phyloP scores from a whole-genome alignment of 2,113 vertebrate genomes.

The Cottus gobio region DNA sequence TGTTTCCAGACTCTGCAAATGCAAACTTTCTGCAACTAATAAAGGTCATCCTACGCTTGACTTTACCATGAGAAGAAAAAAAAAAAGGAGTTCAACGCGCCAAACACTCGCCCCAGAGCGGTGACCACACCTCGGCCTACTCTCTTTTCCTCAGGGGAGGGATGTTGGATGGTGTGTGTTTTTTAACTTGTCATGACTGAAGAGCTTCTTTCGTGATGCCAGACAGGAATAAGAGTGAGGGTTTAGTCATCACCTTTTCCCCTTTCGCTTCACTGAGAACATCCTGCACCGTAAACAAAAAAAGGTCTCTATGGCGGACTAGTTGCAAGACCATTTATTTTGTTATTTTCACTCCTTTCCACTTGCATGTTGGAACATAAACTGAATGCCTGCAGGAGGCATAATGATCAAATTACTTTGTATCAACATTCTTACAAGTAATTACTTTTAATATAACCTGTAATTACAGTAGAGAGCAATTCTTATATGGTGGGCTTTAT shows the following conservation, averaged over 20 bases:
- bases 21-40: constrained; percentile 47
- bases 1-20: constrained; percentile 49
- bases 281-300: constrained; percentile 44
- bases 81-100: constrained; percentile 4
- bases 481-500: constrained; percentile 9
- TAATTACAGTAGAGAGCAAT: constrained; percentile 32
- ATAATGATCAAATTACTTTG: background rate
- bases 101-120: constrained; percentile 20
- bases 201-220: constrained; percentile 70
- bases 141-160: constrained; percentile 50
- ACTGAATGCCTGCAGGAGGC: constrained; percentile 8
- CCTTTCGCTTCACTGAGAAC: constrained; percentile 35
- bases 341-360: constrained; percentile 18
- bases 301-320: constrained; percentile 14
- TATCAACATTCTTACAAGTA: constrained; percentile 22
- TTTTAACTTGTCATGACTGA: constrained; percentile 65
- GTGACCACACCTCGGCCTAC: constrained; percentile 52
- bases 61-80: background rate
- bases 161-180: constrained; percentile 51
- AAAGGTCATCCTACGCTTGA: background rate
- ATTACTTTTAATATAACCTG: constrained; percentile 17
- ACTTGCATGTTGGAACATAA: background rate
- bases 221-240: constrained; percentile 46
- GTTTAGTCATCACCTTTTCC: constrained; percentile 57
- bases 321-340: constrained; percentile 2